phyloP scores from a whole-genome alignment of 2,113 vertebrate genomes.

The Mus pahari region DNA sequence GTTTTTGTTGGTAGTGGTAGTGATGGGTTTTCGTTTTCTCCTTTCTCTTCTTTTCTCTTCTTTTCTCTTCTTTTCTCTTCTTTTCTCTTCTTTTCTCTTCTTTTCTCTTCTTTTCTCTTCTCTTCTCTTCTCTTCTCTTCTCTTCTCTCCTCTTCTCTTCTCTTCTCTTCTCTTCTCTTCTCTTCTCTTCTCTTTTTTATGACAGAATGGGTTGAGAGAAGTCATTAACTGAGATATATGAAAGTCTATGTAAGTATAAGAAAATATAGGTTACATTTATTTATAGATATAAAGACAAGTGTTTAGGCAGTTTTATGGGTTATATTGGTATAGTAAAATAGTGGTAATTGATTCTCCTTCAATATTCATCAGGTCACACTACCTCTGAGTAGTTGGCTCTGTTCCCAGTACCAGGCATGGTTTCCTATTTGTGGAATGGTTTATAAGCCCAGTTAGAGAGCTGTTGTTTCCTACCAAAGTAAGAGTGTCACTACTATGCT shows the following conservation, averaged over 20 bases:
- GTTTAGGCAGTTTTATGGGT: not conserved
- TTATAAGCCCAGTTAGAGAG: not conserved
- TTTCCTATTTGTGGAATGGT: not conserved
- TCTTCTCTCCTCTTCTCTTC: too few relatives aligned
- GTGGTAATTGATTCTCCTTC: not conserved
- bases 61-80: rapidly evolving
- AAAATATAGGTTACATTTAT: not conserved
- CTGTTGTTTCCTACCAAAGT: not conserved
- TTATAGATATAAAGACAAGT: not conserved
- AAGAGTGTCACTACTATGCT: not conserved
- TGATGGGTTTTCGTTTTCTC: not conserved
- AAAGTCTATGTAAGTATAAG: not conserved
- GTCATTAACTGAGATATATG: not conserved
- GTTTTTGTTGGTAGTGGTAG: too few relatives aligned
- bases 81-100: too few relatives aligned
- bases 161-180: not conserved
- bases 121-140: rapidly evolving
- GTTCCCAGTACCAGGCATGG: not conserved
- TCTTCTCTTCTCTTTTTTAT: not conserved
- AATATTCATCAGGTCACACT: not conserved
- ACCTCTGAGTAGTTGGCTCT: not conserved
- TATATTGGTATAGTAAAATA: not conserved
- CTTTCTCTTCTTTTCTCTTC: too few relatives aligned
- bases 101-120: too few relatives aligned
- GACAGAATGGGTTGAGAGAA: not conserved